Percentiles rank a stretch among this genome's conserved stretches.
These are phyloP conservation scores for Drosophila kohkoa DNA, from an alignment of 1,140 invertebrate species.

Conservation along the genomic window DNA sequence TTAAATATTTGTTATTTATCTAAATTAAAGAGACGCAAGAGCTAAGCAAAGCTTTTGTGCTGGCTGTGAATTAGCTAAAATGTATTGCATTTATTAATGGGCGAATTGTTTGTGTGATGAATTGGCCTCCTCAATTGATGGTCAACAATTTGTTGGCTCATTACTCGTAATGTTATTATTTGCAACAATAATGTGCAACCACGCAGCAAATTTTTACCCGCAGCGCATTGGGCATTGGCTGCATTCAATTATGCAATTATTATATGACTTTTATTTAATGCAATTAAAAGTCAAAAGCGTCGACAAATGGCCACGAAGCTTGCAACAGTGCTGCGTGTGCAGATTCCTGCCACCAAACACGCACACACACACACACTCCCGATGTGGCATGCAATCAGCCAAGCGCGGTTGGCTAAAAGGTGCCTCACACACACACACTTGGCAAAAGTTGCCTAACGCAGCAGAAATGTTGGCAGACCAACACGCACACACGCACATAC, in stretches of 20 bases:
- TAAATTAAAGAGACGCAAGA: background rate
- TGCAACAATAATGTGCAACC: constrained; percentile 46
- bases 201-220: constrained; percentile 37
- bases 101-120: background rate
- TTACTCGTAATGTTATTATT: constrained; percentile 38
- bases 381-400: constrained; percentile 55
- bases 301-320: constrained; percentile 30
- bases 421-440: background rate
- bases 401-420: constrained; percentile 30
- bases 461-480: constrained; percentile 43
- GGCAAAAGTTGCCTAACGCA: constrained; percentile 67
- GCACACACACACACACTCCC: constrained; percentile 10
- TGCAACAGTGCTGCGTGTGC: constrained; percentile 50
- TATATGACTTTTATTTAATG: constrained; percentile 59
- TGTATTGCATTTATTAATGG: constrained; percentile 5
- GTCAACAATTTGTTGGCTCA: constrained; percentile 29
- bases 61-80: background rate
- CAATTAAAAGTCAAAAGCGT: constrained; percentile 69
- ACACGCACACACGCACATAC: constrained; percentile 5
- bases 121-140: constrained; percentile 11
- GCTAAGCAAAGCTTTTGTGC: background rate
- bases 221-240: constrained; percentile 23
- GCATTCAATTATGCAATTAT: constrained; percentile 64
- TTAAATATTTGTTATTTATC: background rate
- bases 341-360: constrained; percentile 13